Evolutionary conservation across 2,888 invertebrate species (phyloP).

Genomic region (Polydesmus complanatus): DNA sequence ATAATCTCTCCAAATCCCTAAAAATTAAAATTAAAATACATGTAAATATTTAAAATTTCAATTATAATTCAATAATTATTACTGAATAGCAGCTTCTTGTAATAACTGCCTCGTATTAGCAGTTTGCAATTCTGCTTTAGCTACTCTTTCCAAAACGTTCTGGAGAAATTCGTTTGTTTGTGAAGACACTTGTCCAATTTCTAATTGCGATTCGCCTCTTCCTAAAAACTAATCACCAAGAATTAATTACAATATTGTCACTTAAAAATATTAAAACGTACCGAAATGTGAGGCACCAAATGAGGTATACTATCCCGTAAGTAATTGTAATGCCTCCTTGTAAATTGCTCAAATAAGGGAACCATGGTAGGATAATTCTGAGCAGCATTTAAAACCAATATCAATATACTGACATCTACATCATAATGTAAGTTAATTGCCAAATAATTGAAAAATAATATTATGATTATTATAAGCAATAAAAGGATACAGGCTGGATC

Average conservation of each 20-base stretch:
- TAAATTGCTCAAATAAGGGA: slow-evolving; percentile 82
- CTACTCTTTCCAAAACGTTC: slow-evolving; percentile 21
- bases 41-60: neutral
- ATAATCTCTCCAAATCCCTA: slow-evolving; percentile 48
- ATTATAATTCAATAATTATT: slow-evolving; percentile 1
- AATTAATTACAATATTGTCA: neutral
- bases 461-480: neutral
- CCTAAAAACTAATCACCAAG: slow-evolving; percentile 3
- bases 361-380: slow-evolving; percentile 77
- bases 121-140: slow-evolving; percentile 20
- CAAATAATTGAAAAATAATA: neutral
- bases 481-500: slow-evolving; percentile 65
- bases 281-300: slow-evolving; percentile 59
- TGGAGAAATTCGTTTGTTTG: slow-evolving; percentile 26
- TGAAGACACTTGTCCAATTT: slow-evolving; percentile 36
- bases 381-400: slow-evolving; percentile 88
- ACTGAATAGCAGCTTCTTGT: slow-evolving; percentile 22
- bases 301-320: slow-evolving; percentile 82
- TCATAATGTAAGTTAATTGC: slow-evolving; percentile 14
- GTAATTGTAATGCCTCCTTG: slow-evolving; percentile 83
- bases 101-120: slow-evolving; percentile 19
- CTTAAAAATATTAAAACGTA: slow-evolving; percentile 26
- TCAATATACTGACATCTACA: slow-evolving; percentile 62
- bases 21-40: neutral
- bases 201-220: slow-evolving; percentile 50